phyloP scores from a whole-genome alignment of 2,113 vertebrate genomes.

The Andinoacara biseriatus region DNA sequence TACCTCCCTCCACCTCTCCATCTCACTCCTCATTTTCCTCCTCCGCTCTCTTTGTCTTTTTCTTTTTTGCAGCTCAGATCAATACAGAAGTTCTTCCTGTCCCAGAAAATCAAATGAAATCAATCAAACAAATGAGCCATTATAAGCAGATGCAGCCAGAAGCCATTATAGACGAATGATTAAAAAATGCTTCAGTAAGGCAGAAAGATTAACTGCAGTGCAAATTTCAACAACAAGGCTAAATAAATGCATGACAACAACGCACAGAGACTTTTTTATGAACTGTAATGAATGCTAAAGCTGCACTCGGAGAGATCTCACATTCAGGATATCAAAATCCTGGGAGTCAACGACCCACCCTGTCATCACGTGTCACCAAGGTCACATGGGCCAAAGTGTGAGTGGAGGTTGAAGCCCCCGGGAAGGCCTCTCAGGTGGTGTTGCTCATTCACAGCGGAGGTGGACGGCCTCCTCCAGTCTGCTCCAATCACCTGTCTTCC shows the following conservation, averaged over 20 bases:
- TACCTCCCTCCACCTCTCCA: background rate
- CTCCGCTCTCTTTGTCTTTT: background rate
- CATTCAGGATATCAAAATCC: background rate
- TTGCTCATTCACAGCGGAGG: too few species aligned
- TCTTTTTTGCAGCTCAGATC: slow-evolving; percentile 5
- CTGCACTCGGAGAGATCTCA: background rate
- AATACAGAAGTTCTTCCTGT: slow-evolving; percentile 9
- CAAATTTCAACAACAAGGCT: background rate
- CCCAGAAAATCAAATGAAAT: slow-evolving; percentile 20
- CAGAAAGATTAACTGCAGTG: background rate
- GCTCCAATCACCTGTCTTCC: too few species aligned
- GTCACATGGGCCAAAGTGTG: background rate
- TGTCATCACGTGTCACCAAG: background rate
- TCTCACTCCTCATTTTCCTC: background rate
- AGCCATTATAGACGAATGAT: background rate
- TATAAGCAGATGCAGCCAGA: background rate
- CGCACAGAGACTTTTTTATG: background rate
- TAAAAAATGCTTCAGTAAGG: background rate
- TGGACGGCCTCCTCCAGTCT: too few species aligned
- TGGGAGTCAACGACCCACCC: background rate
- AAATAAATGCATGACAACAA: background rate
- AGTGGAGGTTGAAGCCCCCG: too few species aligned
- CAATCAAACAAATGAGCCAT: slow-evolving; percentile 10
- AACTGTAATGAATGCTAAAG: too few species aligned
- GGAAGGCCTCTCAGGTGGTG: too few species aligned